Evolutionary conservation across 2,888 invertebrate species (phyloP).

Genomic region (Plagiodera versicolora): DNA sequence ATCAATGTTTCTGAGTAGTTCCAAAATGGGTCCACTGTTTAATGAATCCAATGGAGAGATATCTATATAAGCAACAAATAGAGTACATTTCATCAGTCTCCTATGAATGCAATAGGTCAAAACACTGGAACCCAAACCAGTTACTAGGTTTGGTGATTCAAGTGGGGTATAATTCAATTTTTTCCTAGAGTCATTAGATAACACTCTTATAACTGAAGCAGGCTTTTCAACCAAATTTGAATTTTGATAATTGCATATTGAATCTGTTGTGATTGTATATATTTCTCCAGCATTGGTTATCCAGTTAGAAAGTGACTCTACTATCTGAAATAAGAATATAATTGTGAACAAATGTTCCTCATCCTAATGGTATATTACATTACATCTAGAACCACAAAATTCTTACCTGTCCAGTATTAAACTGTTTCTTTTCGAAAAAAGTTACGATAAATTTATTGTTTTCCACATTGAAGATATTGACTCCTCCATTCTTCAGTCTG

Average conservation of each 20-base stretch:
- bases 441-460: slow-evolving; percentile 34
- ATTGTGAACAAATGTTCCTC: slow-evolving; percentile 5
- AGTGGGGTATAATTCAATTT: slow-evolving; percentile 38
- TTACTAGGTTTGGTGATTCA: slow-evolving; percentile 50
- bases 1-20: slow-evolving; percentile 35
- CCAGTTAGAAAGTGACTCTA: slow-evolving; percentile 43
- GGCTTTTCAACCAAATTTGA: slow-evolving; percentile 32
- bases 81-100: slow-evolving; percentile 37
- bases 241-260: slow-evolving; percentile 44
- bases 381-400: background rate
- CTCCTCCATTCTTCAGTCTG: slow-evolving; percentile 28
- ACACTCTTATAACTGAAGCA: slow-evolving; percentile 39
- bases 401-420: slow-evolving; percentile 41
- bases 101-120: slow-evolving; percentile 46
- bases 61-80: slow-evolving; percentile 48
- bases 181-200: slow-evolving; percentile 34
- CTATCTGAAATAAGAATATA: slow-evolving; percentile 40
- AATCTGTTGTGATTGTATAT: slow-evolving; percentile 44
- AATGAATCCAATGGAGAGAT: slow-evolving; percentile 47
- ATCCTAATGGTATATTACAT: background rate
- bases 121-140: slow-evolving; percentile 48
- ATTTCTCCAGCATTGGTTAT: slow-evolving; percentile 41
- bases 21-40: slow-evolving; percentile 44
- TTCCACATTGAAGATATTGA: slow-evolving; percentile 33
- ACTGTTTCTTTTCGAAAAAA: slow-evolving; percentile 29